These are phyloP conservation scores for Furcula furcula DNA, from an alignment of 2,888 invertebrate genomes.

Conservation along the genomic window DNA sequence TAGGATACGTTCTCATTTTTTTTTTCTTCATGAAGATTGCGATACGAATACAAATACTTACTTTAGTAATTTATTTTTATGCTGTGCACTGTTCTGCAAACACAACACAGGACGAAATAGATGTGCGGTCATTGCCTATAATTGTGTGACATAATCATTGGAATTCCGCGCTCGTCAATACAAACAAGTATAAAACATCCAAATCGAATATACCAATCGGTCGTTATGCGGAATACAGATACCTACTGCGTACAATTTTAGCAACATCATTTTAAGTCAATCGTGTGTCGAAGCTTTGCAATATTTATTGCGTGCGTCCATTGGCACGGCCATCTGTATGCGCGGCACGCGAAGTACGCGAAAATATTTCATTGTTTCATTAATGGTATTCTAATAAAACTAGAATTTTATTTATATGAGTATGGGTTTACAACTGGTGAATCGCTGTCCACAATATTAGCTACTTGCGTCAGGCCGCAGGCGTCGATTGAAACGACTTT, in stretches of 20 bases:
- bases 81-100: no score
- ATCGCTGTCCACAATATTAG: conserved; percentile 7
- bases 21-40: no score
- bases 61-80: no score
- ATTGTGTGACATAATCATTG: no score
- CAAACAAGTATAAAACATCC: conserved; percentile 1
- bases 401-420: conserved; percentile 26
- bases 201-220: neutral
- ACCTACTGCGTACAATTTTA: neutral
- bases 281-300: conserved; percentile 9
- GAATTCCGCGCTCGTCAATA: neutral
- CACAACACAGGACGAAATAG: no score
- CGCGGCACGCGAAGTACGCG: conserved; percentile 28
- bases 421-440: neutral
- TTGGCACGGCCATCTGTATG: conserved; percentile 32
- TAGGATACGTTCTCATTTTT: neutral
- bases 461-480: neutral
- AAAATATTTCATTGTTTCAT: conserved; percentile 66
- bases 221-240: neutral
- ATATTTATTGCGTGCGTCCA: conserved; percentile 16
- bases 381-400: conserved; percentile 36
- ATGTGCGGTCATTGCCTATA: no score
- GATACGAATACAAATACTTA: no score
- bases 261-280: conserved; percentile 1
- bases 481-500: neutral